A percentile compares a stretch with the other conserved stretches of the same genome.
Evolutionary conservation across 2,888 invertebrate genomes (phyloP).

Genomic region (Endomychus coccineus): DNA sequence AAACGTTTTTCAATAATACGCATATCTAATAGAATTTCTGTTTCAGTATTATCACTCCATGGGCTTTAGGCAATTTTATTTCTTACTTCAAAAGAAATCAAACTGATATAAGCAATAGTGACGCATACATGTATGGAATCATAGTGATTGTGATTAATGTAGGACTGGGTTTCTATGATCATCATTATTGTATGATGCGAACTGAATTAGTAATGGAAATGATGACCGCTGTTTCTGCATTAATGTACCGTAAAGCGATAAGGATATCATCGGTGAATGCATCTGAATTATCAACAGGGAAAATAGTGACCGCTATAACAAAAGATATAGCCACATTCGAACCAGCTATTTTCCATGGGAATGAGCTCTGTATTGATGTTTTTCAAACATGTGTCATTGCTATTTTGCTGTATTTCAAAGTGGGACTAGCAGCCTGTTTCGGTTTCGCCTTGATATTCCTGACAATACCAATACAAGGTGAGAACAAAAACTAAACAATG

Average conservation of each 20-base stretch:
- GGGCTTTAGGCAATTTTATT: slow-evolving; percentile 28
- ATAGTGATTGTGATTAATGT: slow-evolving; percentile 55
- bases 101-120: slow-evolving; percentile 21
- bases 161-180: slow-evolving; percentile 5
- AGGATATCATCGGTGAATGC: slow-evolving; percentile 46
- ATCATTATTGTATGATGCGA: slow-evolving; percentile 11
- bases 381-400: too few species aligned
- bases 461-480: slow-evolving; percentile 42
- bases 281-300: slow-evolving; percentile 61
- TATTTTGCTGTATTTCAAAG: slow-evolving; percentile 60
- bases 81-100: slow-evolving; percentile 28
- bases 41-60: slow-evolving; percentile 19
- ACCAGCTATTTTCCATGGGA: slow-evolving; percentile 74
- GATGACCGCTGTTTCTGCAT: slow-evolving; percentile 67
- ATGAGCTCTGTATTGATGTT: slow-evolving; percentile 84
- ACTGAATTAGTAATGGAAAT: slow-evolving; percentile 75
- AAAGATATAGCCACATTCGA: slow-evolving; percentile 91
- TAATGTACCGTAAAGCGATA: slow-evolving; percentile 65
- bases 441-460: slow-evolving; percentile 47
- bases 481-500: slow-evolving; percentile 19
- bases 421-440: slow-evolving; percentile 47
- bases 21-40: too few species aligned
- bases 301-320: slow-evolving; percentile 78
- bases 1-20: too few species aligned
- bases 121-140: slow-evolving; percentile 65